A percentile compares a stretch with the other conserved stretches of the same genome.
These are phyloP conservation scores for Protosalanx chinensis DNA, from an alignment of 2,797 vertebrate species.

Conservation along the genomic window DNA sequence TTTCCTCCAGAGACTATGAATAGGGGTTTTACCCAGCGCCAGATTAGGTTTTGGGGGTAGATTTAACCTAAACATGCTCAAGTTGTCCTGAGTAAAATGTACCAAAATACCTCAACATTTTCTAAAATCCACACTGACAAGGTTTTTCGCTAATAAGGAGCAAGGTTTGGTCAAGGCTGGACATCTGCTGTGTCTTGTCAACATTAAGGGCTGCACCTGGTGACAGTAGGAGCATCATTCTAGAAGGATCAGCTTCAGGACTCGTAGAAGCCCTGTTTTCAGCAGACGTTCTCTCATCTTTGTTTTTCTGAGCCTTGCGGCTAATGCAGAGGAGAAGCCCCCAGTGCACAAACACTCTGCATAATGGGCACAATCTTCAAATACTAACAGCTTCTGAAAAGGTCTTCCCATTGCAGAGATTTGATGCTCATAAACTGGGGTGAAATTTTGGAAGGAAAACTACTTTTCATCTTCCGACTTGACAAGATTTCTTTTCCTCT, in stretches of 20 bases:
- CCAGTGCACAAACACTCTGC: conserved; percentile 67
- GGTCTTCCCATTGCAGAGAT: conserved; percentile 63
- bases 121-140: no score
- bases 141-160: no score
- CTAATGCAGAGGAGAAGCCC: conserved; percentile 61
- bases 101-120: no score
- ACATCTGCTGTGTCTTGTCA: no score
- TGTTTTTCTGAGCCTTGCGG: conserved; percentile 52
- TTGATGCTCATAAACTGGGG: conserved; percentile 44
- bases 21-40: no score
- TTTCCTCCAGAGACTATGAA: no score
- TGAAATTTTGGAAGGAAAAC: conserved; percentile 43
- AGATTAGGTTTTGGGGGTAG: no score
- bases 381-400: conserved; percentile 72
- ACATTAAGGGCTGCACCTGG: no score
- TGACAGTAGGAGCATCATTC: neutral
- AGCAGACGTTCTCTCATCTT: conserved; percentile 25
- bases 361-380: conserved; percentile 66
- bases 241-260: conserved; percentile 48
- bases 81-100: no score
- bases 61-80: no score
- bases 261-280: conserved; percentile 39
- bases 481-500: conserved; percentile 22
- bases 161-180: no score
- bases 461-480: conserved; percentile 48